Evolutionary conservation across 1,140 invertebrate species (phyloP).

Genomic region (Thrips palmi): DNA sequence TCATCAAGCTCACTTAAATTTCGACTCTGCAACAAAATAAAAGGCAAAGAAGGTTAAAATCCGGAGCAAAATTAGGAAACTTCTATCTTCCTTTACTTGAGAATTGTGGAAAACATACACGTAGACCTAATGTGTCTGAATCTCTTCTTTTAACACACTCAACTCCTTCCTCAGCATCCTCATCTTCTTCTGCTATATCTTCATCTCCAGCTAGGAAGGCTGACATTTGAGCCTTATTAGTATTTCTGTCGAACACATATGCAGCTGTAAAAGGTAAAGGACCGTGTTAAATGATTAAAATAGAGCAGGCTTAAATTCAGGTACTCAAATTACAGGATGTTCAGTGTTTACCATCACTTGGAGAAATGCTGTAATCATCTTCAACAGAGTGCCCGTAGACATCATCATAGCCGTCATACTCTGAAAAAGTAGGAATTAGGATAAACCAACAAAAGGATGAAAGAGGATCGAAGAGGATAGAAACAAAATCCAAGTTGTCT

Average conservation of each 20-base stretch:
- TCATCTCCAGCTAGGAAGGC: slow-evolving; percentile 46
- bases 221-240: slow-evolving; percentile 44
- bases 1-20: slow-evolving; percentile 42
- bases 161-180: slow-evolving; percentile 27
- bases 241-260: slow-evolving; percentile 68
- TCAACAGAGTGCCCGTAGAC: slow-evolving; percentile 85
- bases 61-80: too few species aligned
- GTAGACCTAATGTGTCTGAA: slow-evolving; percentile 8
- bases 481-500: slow-evolving; percentile 11
- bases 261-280: slow-evolving; percentile 25
- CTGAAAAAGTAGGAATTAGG: slow-evolving; percentile 28
- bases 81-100: too few species aligned
- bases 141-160: slow-evolving; percentile 16
- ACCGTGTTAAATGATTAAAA: too few species aligned
- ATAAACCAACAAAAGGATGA: too few species aligned
- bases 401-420: slow-evolving; percentile 81
- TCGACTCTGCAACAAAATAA: slow-evolving; percentile 28
- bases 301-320: too few species aligned
- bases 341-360: slow-evolving; percentile 42
- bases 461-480: slow-evolving; percentile 2
- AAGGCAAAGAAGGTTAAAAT: too few species aligned
- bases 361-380: slow-evolving; percentile 75
- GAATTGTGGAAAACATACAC: neutral
- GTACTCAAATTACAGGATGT: too few species aligned
- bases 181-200: slow-evolving; percentile 55